Conservation (phyloP, 2,113 vertebrate genomes). For the Hyperoodon ampullatus region DNA sequence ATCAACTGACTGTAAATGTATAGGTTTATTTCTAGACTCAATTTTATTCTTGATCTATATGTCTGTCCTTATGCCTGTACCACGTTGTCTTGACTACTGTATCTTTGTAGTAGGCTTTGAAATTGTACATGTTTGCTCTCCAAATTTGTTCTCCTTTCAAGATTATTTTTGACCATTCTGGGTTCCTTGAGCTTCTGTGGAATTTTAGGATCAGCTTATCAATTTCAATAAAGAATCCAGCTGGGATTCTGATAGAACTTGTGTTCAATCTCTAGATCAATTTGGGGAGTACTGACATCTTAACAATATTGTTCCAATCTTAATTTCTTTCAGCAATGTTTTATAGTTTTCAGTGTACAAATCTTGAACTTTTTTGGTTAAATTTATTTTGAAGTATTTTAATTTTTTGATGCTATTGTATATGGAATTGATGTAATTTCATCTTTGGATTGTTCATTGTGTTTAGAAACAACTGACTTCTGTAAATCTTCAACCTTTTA, state of each 20-base stretch:
- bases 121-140: background rate
- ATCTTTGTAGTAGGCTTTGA: background rate
- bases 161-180: background rate
- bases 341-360: background rate
- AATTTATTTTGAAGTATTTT: conserved; percentile 1
- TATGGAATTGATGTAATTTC: background rate
- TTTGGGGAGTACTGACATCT: background rate
- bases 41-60: background rate
- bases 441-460: background rate
- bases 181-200: background rate
- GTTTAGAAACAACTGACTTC: background rate
- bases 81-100: background rate
- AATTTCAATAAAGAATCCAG: background rate
- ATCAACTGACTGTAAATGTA: background rate
- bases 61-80: background rate
- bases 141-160: background rate
- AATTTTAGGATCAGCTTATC: background rate
- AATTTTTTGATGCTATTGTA: background rate
- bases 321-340: background rate
- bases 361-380: background rate
- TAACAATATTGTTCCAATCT: background rate
- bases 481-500: background rate
- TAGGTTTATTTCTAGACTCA: background rate
- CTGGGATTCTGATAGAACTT: background rate
- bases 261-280: background rate